These are phyloP conservation scores for Eilema griseolum DNA, from an alignment of 2,888 invertebrate genomes.

Conservation along the genomic window DNA sequence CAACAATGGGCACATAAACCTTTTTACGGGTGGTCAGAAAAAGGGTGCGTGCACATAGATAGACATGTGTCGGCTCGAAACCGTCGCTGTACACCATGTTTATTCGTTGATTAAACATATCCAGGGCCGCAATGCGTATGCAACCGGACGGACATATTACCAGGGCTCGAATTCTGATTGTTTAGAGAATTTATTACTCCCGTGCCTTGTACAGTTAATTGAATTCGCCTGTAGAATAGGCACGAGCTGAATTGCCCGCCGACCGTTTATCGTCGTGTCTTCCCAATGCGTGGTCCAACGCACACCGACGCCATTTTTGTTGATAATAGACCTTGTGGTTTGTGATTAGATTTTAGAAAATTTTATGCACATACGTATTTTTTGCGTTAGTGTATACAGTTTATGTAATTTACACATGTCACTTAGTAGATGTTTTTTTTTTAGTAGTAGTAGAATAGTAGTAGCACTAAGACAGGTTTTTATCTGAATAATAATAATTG, in stretches of 20 bases:
- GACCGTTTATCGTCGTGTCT: constrained; percentile 79
- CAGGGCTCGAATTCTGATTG: constrained; percentile 86
- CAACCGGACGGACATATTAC: constrained; percentile 85
- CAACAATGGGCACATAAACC: constrained; percentile 73
- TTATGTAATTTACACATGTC: too few relatives aligned
- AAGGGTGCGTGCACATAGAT: constrained; percentile 64
- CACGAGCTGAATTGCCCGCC: constrained; percentile 78
- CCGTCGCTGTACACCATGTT: constrained; percentile 73
- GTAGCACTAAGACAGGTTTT: too few relatives aligned
- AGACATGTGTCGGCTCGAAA: constrained; percentile 69
- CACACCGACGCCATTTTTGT: constrained; percentile 66
- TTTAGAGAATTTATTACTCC: constrained; percentile 87
- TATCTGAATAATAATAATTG: too few relatives aligned
- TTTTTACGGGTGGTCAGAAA: constrained; percentile 66
- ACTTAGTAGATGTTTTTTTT: too few relatives aligned
- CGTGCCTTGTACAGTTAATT: constrained; percentile 86
- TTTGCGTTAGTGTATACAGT: too few relatives aligned
- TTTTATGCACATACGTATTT: constrained; percentile 25
- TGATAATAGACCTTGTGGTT: constrained; percentile 57
- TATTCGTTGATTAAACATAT: constrained; percentile 85
- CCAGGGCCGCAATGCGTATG: constrained; percentile 85
- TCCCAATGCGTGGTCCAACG: constrained; percentile 69
- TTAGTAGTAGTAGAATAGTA: too few relatives aligned
- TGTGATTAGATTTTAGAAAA: constrained; percentile 35
- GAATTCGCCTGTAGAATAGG: constrained; percentile 86